Conservation (phyloP, 2,888 invertebrate species). For the Leptopterna dolabrata region DNA sequence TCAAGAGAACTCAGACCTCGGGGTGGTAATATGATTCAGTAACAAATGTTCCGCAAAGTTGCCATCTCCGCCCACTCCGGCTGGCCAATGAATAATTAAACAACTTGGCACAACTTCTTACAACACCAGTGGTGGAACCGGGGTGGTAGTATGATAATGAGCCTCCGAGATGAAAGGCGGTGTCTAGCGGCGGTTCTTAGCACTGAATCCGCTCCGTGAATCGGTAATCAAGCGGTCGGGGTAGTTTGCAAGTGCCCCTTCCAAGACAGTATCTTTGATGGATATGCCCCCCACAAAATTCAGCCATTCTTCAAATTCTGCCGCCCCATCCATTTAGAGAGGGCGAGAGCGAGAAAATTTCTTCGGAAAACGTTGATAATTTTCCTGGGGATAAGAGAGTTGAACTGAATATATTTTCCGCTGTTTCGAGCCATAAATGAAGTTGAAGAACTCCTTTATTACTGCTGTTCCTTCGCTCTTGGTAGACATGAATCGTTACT, state of each 20-base stretch:
- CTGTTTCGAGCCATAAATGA: no score
- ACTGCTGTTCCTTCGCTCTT: no score
- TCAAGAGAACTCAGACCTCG: neutral
- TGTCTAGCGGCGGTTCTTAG: constrained; percentile 3
- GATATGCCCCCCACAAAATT: neutral
- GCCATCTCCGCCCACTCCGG: constrained; percentile 21
- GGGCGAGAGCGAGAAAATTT: no score
- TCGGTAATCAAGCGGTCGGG: constrained; percentile 30
- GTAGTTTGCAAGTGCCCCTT: neutral
- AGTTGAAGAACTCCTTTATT: no score
- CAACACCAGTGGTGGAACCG: neutral
- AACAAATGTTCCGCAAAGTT: constrained; percentile 50
- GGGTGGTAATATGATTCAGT: constrained; percentile 38
- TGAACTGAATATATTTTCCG: no score
- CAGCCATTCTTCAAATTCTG: neutral
- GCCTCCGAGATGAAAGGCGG: constrained; percentile 17
- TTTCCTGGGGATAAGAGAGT: no score
- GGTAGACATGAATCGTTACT: no score
- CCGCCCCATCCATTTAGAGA: neutral
- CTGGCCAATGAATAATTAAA: constrained; percentile 51
- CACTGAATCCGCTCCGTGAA: constrained; percentile 21
- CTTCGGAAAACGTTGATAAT: no score
- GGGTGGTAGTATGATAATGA: constrained; percentile 23
- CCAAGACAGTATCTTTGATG: constrained; percentile 37
- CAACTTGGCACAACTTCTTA: constrained; percentile 50